Base-by-base conservation (phyloP, 2,888 invertebrate species). In the Anthoptus insignis region DNA sequence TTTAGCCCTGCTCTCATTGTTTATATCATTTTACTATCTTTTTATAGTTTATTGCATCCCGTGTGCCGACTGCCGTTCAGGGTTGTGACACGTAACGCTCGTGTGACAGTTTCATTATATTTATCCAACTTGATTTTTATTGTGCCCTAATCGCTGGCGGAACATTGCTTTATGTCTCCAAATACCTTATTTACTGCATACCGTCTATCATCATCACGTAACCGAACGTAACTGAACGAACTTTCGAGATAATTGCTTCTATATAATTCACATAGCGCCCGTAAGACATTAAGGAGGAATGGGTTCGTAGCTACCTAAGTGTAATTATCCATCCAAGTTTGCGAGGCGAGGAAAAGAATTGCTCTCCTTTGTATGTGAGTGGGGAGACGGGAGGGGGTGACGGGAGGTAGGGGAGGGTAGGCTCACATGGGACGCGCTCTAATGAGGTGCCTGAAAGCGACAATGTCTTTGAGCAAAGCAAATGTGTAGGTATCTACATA, bases 371-470 rank as follows among this genome's bases (percentile, higher is more conserved):
- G 77, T 81, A 80, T 80, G 83, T 82, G 81, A 74, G 84, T 76
- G 82, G 77, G 77, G 69, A 68, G 69, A 42, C 69, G 73, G 75
- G 67, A 66, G 71, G 56, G 67, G 71, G 72, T 73, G 72, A 21
- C 16, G 67, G 71, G 72, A 73, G 72, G 21, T 22, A 74, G 79
- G 79, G 79, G 71, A 75, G 83, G 84, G 87, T 87, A 89, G 90
- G 89, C 91, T 90, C 91, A 90, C 91, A 90, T 91, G 91, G 91
- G 91, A 91, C 91, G 89, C 89, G 87, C 92, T 91, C 91, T 93
- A 93, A 93, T 93, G 92, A 93, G 91, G 92, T 93, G 92, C 91
- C 92, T 92, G 91, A 92, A 92, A 92, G 92, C 91, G 92, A 92
- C 92, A 93, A 92, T 93, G 92, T 92, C 92, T 91, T 91, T 91